Evolutionary conservation across 2,113 vertebrate species (phyloP).

Genomic region (Astatotilapia flaviijosephi): DNA sequence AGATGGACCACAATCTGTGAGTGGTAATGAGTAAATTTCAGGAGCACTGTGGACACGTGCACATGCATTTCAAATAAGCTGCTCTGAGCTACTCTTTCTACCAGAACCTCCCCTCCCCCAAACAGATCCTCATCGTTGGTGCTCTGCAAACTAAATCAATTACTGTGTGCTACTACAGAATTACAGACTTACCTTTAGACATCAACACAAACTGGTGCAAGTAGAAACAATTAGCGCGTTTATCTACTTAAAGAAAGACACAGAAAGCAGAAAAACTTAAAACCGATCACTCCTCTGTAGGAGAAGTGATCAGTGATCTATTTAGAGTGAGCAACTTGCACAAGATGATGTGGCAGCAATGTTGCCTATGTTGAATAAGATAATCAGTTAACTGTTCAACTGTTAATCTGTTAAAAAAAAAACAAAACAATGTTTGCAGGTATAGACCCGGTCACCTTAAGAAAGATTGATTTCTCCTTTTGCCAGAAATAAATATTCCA

Average conservation of each 20-base stretch:
- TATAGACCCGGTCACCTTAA: not conserved
- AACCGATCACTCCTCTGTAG: not conserved
- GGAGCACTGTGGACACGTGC: not conserved
- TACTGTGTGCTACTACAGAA: not conserved
- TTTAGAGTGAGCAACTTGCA: not conserved
- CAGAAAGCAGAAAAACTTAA: not conserved
- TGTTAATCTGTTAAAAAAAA: not conserved
- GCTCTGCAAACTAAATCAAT: not conserved
- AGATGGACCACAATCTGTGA: not conserved
- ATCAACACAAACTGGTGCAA: not conserved
- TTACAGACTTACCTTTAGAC: not conserved
- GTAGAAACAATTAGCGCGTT: rapidly evolving
- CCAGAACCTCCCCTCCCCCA: not conserved
- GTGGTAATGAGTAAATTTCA: not conserved
- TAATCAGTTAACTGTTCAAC: not conserved
- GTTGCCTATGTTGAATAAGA: not conserved
- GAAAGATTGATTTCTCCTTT: not conserved
- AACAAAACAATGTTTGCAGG: not conserved
- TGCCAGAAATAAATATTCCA: not conserved
- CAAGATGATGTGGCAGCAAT: not conserved
- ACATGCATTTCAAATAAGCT: not conserved
- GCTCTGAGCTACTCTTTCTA: not conserved
- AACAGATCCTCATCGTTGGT: not conserved
- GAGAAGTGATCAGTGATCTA: not conserved
- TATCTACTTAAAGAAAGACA: not conserved